phyloP scores from a whole-genome alignment of 2,797 vertebrate species.

The Sebastes flavidus region DNA sequence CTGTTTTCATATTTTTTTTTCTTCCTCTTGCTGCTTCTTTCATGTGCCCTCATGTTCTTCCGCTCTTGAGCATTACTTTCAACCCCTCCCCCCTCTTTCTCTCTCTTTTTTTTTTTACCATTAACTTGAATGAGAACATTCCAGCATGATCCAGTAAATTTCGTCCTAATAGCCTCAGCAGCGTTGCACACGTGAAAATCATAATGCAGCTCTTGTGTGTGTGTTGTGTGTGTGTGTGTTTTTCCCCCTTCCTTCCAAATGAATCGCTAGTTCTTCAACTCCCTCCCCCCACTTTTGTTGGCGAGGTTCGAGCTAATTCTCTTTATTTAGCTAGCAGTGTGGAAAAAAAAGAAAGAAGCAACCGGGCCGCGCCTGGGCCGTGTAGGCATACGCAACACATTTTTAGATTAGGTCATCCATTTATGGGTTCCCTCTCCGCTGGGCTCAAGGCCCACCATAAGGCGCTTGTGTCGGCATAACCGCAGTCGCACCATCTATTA shows the following conservation, averaged over 20 bases:
- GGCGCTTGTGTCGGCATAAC: constrained; percentile 64
- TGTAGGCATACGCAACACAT: constrained; percentile 65
- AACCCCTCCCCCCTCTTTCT: constrained; percentile 52
- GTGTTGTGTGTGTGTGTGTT: constrained; percentile 13
- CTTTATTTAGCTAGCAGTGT: constrained; percentile 72
- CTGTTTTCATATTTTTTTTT: constrained; percentile 39
- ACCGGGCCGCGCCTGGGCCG: constrained; percentile 37
- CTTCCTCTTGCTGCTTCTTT: constrained; percentile 43
- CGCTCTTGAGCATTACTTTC: constrained; percentile 66
- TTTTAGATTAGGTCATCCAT: constrained; percentile 79
- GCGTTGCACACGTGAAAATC: constrained; percentile 75
- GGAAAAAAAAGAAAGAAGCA: constrained; percentile 27
- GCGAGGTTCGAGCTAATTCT: constrained; percentile 77
- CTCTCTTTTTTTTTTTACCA: constrained; percentile 33
- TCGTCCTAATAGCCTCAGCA: constrained; percentile 72
- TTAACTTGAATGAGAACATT: constrained; percentile 80
- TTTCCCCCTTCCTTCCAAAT: constrained; percentile 62
- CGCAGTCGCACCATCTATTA: constrained; percentile 80
- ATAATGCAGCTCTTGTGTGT: constrained; percentile 68
- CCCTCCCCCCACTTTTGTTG: constrained; percentile 82
- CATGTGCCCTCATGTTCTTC: constrained; percentile 61
- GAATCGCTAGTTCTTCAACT: constrained; percentile 73
- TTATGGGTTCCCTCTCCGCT: constrained; percentile 67
- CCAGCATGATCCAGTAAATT: constrained; percentile 75
- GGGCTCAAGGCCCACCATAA: constrained; percentile 62